Evolutionary conservation across 2,888 invertebrate genomes (phyloP).

Genomic region (Liposcelis brunnea): DNA sequence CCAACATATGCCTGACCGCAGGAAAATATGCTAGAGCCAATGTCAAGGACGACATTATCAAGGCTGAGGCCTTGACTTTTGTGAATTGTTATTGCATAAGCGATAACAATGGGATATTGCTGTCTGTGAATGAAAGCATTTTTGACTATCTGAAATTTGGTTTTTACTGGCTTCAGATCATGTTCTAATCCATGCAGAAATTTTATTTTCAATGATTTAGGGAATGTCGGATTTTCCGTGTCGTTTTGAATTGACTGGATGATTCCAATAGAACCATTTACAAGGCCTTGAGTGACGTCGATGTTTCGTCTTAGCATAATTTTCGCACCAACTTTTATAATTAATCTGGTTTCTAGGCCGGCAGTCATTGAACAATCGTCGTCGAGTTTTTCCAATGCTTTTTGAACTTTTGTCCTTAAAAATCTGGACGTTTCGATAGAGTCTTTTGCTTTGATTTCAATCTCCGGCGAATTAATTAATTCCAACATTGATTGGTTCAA

Average conservation of each 20-base stretch:
- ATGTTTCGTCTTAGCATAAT: slow-evolving; percentile 20
- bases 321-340: slow-evolving; percentile 16
- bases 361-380: slow-evolving; percentile 17
- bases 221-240: slow-evolving; percentile 7
- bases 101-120: slow-evolving; percentile 17
- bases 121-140: slow-evolving; percentile 15
- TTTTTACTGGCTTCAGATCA: slow-evolving; percentile 8
- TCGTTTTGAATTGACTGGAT: slow-evolving; percentile 15
- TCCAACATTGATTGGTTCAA: slow-evolving; percentile 20
- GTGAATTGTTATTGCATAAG: slow-evolving; percentile 17
- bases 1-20: too few relatives aligned
- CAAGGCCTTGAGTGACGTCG: slow-evolving; percentile 18
- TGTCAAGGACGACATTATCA: slow-evolving; percentile 7
- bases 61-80: slow-evolving; percentile 17
- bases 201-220: slow-evolving; percentile 14
- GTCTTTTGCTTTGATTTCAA: slow-evolving; percentile 17
- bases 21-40: slow-evolving; percentile 8
- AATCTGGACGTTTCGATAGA: slow-evolving; percentile 14
- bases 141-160: slow-evolving; percentile 18
- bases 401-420: slow-evolving; percentile 15
- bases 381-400: slow-evolving; percentile 14
- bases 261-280: slow-evolving; percentile 19
- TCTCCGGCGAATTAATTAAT: slow-evolving; percentile 16
- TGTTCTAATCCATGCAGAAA: slow-evolving; percentile 14
- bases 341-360: slow-evolving; percentile 17